These are phyloP conservation scores for Nycticebus coucang DNA, from an alignment of 2,113 vertebrate genomes.

Conservation along the genomic window DNA sequence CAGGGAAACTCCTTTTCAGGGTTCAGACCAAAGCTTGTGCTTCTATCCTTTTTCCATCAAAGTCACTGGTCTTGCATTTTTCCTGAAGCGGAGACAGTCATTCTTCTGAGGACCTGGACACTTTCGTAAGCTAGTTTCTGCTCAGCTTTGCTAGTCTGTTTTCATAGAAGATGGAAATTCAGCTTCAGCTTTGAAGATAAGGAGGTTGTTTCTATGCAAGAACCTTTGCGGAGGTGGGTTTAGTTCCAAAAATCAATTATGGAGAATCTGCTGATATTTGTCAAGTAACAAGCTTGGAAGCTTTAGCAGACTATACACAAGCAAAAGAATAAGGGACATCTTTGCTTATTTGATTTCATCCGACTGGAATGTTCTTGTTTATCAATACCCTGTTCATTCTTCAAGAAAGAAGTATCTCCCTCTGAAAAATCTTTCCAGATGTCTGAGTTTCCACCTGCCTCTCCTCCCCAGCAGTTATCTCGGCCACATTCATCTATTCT, in stretches of 20 bases:
- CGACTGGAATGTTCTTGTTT: neutral
- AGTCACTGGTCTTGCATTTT: neutral
- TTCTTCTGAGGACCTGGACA: neutral
- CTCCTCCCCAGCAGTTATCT: neutral
- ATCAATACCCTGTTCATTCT: neutral
- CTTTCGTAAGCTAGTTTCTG: neutral
- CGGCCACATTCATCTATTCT: neutral
- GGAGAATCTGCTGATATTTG: neutral
- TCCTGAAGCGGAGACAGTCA: neutral
- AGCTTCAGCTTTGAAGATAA: neutral
- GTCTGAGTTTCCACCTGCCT: neutral
- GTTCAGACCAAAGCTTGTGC: neutral
- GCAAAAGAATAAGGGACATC: neutral
- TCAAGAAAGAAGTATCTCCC: neutral
- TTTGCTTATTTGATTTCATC: neutral
- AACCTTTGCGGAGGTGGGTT: neutral
- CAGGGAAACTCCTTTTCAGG: neutral
- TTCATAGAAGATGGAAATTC: neutral
- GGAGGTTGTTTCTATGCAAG: neutral
- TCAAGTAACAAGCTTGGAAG: neutral
- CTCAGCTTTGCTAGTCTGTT: neutral
- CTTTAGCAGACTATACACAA: neutral
- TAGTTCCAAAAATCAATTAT: neutral
- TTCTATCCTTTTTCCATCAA: neutral
- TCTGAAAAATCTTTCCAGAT: neutral